A percentile compares a stretch with the other conserved stretches of the same genome.
Conservation (phyloP, 2,113 vertebrate genomes). For the Oncorhynchus masou region DNA sequence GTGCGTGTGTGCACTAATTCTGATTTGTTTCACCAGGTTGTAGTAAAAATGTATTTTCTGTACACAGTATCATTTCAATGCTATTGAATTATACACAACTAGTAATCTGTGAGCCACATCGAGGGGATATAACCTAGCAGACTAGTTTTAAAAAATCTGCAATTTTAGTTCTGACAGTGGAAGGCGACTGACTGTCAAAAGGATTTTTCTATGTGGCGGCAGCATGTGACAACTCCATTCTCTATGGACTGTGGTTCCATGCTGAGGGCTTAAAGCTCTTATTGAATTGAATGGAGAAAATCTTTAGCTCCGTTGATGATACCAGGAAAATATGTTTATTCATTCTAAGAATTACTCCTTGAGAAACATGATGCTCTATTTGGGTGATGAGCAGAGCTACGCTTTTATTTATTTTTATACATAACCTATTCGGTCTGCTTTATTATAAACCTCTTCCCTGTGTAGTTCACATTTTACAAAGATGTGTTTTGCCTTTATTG, state of each 20-base stretch:
- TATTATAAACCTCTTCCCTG: too few species aligned
- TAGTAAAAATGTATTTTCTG: neutral
- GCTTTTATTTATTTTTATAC: neutral
- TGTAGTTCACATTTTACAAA: too few species aligned
- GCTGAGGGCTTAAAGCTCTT: slow-evolving; percentile 51
- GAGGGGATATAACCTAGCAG: too few species aligned
- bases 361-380: slow-evolving; percentile 27
- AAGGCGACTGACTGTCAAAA: slow-evolving; percentile 56
- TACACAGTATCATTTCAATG: too few species aligned
- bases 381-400: slow-evolving; percentile 16
- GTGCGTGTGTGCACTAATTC: neutral
- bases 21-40: slow-evolving; percentile 16
- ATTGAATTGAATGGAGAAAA: slow-evolving; percentile 60
- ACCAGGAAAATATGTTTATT: slow-evolving; percentile 60
- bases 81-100: too few species aligned
- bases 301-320: slow-evolving; percentile 54
- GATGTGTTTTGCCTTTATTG: too few species aligned
- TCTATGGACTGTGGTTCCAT: slow-evolving; percentile 47
- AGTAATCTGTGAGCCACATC: too few species aligned
- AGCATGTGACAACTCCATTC: slow-evolving; percentile 62
- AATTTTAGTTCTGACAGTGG: slow-evolving; percentile 34
- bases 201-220: slow-evolving; percentile 53
- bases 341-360: slow-evolving; percentile 61
- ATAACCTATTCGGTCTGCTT: too few species aligned
- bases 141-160: neutral